Conservation (phyloP, 2,113 vertebrate genomes). For the Montifringilla adamsi region DNA sequence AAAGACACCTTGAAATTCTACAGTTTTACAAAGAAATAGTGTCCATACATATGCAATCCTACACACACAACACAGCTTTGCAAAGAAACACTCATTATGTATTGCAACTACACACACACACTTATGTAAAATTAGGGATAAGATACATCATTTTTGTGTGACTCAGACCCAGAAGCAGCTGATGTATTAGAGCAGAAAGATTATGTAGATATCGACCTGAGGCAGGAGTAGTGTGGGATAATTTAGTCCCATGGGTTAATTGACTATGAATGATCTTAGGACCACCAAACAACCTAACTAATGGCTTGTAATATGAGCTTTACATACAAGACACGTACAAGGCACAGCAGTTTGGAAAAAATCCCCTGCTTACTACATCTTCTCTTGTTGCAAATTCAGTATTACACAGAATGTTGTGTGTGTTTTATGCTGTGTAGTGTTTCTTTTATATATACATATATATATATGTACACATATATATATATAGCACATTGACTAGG, state of each 20-base stretch:
- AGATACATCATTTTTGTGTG: background rate
- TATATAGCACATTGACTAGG: background rate
- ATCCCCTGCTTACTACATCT: background rate
- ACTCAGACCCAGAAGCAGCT: background rate
- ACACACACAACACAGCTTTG: background rate
- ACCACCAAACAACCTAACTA: slow-evolving; percentile 14
- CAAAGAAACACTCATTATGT: background rate
- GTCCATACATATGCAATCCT: no score
- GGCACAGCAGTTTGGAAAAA: background rate
- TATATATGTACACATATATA: no score
- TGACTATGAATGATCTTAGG: slow-evolving; percentile 52
- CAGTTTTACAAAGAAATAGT: background rate
- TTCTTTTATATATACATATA: background rate
- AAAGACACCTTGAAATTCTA: background rate
- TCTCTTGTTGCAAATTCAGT: background rate
- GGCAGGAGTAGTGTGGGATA: background rate
- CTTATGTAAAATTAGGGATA: background rate
- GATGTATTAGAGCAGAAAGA: background rate
- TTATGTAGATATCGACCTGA: slow-evolving; percentile 3
- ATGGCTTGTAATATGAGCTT: background rate
- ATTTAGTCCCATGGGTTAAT: slow-evolving; percentile 62
- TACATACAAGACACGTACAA: background rate
- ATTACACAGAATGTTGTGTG: accelerated
- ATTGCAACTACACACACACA: no score
- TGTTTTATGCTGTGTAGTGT: background rate